Evolutionary conservation across 2,888 invertebrate genomes (phyloP).

Genomic region (Aleiodes alternator): DNA sequence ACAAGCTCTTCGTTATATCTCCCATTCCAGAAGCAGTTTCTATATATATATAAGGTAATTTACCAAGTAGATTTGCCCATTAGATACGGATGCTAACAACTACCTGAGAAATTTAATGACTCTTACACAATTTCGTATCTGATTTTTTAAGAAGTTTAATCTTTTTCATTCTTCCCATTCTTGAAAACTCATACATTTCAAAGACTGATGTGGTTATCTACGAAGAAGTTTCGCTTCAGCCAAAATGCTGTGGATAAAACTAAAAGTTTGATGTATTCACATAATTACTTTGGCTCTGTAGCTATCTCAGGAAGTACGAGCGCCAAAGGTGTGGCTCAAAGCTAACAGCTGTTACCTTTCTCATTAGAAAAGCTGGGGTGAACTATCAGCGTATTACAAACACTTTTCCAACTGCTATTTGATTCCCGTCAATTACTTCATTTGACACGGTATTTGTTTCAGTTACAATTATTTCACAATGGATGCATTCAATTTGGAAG

Average conservation of each 20-base stretch:
- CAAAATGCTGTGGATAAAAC: slow-evolving; percentile 24
- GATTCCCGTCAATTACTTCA: background rate
- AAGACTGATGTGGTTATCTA: background rate
- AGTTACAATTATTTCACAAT: too few species aligned
- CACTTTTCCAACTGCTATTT: background rate
- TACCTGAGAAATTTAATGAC: background rate
- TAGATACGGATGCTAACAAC: background rate
- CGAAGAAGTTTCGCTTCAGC: slow-evolving; percentile 11
- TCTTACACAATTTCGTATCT: background rate
- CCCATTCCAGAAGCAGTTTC: background rate
- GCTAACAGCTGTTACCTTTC: slow-evolving; percentile 43
- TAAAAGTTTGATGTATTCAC: slow-evolving; percentile 66
- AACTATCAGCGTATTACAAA: slow-evolving; percentile 11
- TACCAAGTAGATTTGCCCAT: background rate
- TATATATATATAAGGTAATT: background rate
- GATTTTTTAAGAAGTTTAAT: slow-evolving; percentile 10
- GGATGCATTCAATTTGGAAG: too few species aligned
- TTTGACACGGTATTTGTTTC: too few species aligned
- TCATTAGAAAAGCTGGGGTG: slow-evolving; percentile 7
- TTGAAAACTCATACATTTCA: background rate
- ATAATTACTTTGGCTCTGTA: slow-evolving; percentile 65
- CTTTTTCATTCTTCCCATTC: slow-evolving; percentile 1
- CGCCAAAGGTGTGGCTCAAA: slow-evolving; percentile 27
- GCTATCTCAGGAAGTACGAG: background rate
- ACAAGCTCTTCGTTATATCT: slow-evolving; percentile 34